phyloP scores from a whole-genome alignment of 2,113 vertebrate genomes.

The Ameiurus melas region DNA sequence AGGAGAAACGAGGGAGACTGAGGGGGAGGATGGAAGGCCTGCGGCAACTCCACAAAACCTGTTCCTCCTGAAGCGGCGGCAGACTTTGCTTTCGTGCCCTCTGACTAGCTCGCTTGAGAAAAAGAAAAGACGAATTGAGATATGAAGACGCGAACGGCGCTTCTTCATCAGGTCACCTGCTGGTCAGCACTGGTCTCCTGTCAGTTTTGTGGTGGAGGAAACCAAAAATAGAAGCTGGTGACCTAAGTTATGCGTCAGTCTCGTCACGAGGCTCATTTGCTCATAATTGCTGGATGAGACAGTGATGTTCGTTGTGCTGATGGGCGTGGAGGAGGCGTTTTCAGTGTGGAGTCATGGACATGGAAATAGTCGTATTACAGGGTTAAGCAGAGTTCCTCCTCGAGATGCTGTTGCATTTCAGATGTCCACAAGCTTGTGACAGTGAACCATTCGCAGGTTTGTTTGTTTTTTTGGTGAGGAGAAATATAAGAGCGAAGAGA shows the following conservation, averaged over 20 bases:
- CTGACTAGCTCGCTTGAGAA: neutral
- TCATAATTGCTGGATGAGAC: slow-evolving; percentile 20
- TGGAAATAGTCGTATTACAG: slow-evolving; percentile 31
- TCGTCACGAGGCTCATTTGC: neutral
- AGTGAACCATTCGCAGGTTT: neutral
- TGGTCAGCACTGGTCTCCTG: neutral
- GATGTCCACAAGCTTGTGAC: neutral
- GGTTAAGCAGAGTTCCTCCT: slow-evolving; percentile 2
- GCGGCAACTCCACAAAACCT: slow-evolving; percentile 52
- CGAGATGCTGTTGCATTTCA: neutral
- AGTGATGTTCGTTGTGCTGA: slow-evolving; percentile 10
- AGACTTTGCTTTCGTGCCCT: slow-evolving; percentile 15
- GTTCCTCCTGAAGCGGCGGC: slow-evolving; percentile 53
- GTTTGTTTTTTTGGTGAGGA: neutral
- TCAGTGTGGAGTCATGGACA: slow-evolving; percentile 17
- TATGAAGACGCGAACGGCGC: neutral
- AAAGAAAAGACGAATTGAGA: neutral
- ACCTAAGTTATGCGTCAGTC: neutral
- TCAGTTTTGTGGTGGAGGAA: neutral
- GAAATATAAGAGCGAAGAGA: slow-evolving; percentile 31
- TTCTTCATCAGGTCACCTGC: neutral
- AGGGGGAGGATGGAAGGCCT: slow-evolving; percentile 33
- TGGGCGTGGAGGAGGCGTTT: slow-evolving; percentile 29
- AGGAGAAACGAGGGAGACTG: neutral
- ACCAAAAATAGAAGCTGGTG: slow-evolving; percentile 1